Evolutionary conservation across 2,113 vertebrate species (phyloP), one percentile per base, ranked within the genome.

Genomic region (Ceratotherium simum): DNA sequence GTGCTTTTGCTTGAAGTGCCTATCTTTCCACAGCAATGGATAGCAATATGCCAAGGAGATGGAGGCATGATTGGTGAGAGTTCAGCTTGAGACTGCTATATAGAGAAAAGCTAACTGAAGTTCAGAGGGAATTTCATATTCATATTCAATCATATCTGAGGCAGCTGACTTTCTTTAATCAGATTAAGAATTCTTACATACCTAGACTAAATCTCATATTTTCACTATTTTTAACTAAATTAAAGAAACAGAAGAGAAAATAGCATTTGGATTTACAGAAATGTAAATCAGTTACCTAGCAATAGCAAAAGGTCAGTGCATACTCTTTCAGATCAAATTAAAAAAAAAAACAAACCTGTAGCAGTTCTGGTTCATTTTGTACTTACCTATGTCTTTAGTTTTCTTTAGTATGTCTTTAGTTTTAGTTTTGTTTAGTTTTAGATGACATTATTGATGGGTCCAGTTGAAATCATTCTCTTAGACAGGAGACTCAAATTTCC

Each of bases 1-100:
- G 94, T 98, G 97, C 82, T 93, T 98, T 96, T 56, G 90, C 93
- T 82, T 78, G 33, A 97, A 96, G 89, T 78, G 76, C 84, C 94
- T 86, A 81, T 96, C 96, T 92, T 97, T 96, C 89, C 70, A 75
- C 3, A 88, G 95, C 60, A 72, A 88, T 29, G 0, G 65, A 85
- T 16, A 91, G 95, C 72, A 78, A 81, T 73, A 85, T 58, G 91
- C 80, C 67, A 82, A 95, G 36, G 67, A 96, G 94, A 90, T n/a
- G 33, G n/a, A 83, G 78, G 27, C 39, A 54, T 36, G 72, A 70
- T 72, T 76, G 90, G 83, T 81, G 27, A 86, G 70, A 90, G 95
- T 91, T 92, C 93, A 93, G 36, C 31, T 33, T 54, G 48, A 56
- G 60, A 92, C 17, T 83, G 51, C 86, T 76, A 20, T 62, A 25